Base-by-base conservation (phyloP, 2,797 vertebrate genomes). In the Hoplostethus mediterraneus region DNA sequence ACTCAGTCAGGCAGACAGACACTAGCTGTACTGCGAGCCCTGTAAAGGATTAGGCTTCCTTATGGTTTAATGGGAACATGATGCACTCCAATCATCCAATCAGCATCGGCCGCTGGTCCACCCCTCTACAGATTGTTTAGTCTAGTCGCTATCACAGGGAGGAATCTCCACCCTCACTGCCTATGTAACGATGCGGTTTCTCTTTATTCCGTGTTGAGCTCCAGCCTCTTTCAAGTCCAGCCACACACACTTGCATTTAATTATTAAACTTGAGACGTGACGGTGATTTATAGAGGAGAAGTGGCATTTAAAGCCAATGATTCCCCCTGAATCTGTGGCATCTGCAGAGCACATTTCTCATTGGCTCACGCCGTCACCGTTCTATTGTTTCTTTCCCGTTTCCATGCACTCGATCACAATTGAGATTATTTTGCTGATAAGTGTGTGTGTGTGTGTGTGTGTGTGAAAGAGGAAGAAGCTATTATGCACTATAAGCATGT, bases 341-440 rank as follows among this genome's bases (percentile, higher is more conserved):
- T 93, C 87, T 93, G 89, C 75, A 33, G 36, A 76, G 82, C 89
- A 86, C 73, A 78, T 85, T 88, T 80, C 53, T 84, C 77, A 85
- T 78, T 87, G 77, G 75, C 77, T 73, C 57, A 51, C n/a, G 38
- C 47, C 71, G 68, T 30, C 61, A 82, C 80, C 78, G 54, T 44
- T 40, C 67, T 55, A 67, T 77, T 62, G 63, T 82, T 80, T 77
- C 82, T 77, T 87, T 79, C 77, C 77, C 75, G 77, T 80, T 80
- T 80, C 86, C 77, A 67, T 69, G 58, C 80, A 72, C 66, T 70
- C 48, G 64, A 75, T 83, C 5, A 17, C 63, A 78, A 79, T 57
- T n/a, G 1, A 84, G 86, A 85, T 84, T 48, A 75, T 79, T 81
- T 70, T 38, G 42, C 71, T 53, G 62, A 81, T 82, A 80, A 81